Evolutionary conservation across 2,113 vertebrate genomes (phyloP).

Genomic region (Zosterops lateralis): DNA sequence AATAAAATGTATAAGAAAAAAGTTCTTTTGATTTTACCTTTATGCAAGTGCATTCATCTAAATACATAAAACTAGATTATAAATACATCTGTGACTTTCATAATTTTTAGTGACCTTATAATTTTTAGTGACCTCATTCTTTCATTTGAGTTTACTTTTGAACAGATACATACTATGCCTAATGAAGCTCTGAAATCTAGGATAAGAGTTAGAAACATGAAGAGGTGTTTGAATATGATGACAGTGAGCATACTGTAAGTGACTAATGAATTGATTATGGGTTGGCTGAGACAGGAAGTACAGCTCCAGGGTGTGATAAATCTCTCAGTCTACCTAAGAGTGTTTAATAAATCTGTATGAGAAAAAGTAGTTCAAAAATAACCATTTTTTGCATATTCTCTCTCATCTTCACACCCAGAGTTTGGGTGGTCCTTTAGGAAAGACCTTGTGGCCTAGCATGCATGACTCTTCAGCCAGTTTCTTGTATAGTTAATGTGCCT

Average conservation of each 20-base stretch:
- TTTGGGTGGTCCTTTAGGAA: constrained; percentile 61
- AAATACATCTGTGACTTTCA: background rate
- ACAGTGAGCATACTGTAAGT: background rate
- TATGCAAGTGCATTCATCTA: background rate
- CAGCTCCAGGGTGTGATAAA: background rate
- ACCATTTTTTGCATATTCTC: background rate
- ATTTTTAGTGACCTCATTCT: background rate
- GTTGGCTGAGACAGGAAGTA: background rate
- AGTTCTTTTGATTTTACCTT: background rate
- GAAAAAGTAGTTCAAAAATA: background rate
- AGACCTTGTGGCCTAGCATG: constrained; percentile 35
- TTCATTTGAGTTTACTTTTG: background rate
- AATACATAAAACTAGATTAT: background rate
- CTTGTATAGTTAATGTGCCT: constrained; percentile 32
- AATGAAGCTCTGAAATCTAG: background rate
- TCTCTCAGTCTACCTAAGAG: background rate
- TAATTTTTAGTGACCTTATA: background rate
- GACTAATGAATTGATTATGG: background rate
- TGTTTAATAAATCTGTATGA: background rate
- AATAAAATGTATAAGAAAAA: background rate
- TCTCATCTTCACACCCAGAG: background rate
- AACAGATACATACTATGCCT: background rate
- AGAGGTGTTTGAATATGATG: background rate
- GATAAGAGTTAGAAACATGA: background rate
- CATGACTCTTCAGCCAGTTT: constrained; percentile 40